phyloP scores from a whole-genome alignment of 30 jellyfish, hydroid and myxozoan species.

The Sanderia malayensis region DNA sequence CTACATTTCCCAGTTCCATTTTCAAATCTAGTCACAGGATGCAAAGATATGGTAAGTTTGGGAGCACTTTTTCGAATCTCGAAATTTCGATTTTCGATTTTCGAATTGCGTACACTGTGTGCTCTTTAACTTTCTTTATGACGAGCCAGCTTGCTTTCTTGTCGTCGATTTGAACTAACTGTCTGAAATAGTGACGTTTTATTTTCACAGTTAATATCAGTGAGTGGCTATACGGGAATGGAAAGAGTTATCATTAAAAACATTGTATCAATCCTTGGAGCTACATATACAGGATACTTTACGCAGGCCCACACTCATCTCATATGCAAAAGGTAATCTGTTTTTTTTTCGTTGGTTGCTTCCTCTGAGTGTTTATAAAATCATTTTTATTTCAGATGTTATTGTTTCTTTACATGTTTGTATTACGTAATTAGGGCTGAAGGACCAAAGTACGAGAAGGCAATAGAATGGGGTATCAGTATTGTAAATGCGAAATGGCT shows the following conservation, averaged over 20 bases:
- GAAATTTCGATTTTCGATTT: no score
- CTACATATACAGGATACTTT: slow-evolving; percentile 89
- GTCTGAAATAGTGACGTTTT: no score
- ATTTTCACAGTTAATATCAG: slow-evolving; percentile 80
- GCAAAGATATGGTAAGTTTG: slow-evolving; percentile 70
- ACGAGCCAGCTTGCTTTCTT: no score
- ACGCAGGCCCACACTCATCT: slow-evolving; percentile 80
- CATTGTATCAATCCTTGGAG: slow-evolving; percentile 89
- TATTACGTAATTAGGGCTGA: slow-evolving; percentile 76
- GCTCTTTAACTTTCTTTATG: no score
- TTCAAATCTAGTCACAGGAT: slow-evolving; percentile 62
- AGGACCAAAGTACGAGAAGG: slow-evolving; percentile 85
- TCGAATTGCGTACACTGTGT: no score
- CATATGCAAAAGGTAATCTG: slow-evolving; percentile 76
- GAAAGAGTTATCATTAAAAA: slow-evolving; percentile 79
- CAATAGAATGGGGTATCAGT: slow-evolving; percentile 87
- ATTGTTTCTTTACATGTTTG: no score
- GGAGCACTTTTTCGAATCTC: no score
- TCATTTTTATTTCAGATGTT: no score
- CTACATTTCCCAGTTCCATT: slow-evolving; percentile 90
- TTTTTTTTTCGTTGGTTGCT: no score
- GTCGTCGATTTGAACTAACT: no score
- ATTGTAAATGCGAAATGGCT: slow-evolving; percentile 93
- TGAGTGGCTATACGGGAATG: slow-evolving; percentile 77
- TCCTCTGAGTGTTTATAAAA: no score